phyloP scores from a whole-genome alignment of 2,797 vertebrate genomes.

The Hypotaenidia philippensis region DNA sequence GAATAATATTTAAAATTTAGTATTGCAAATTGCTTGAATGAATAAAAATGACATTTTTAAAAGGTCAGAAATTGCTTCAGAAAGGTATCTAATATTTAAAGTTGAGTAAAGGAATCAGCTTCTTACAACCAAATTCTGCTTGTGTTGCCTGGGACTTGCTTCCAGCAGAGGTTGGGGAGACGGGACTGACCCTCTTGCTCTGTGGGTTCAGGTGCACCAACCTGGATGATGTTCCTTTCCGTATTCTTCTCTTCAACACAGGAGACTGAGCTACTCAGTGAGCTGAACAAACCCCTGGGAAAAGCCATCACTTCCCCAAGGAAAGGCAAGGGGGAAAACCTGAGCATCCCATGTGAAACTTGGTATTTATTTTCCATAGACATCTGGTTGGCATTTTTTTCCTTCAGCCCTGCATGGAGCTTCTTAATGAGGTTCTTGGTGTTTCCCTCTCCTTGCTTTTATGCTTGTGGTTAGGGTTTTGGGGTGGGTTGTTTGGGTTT shows the following conservation, averaged over 20 bases:
- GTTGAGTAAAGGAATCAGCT: not conserved
- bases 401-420: not conserved
- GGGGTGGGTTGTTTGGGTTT: too few species aligned
- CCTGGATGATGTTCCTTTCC: not conserved
- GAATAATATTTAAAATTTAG: constrained; percentile 53
- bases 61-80: constrained; percentile 43
- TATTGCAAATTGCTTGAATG: constrained; percentile 26
- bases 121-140: not conserved
- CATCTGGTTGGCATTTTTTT: not conserved
- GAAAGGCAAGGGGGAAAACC: not conserved
- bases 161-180: not conserved
- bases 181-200: not conserved
- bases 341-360: fast-evolving
- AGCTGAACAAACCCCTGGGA: not conserved
- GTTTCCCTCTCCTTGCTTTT: not conserved
- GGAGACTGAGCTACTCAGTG: fast-evolving
- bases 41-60: constrained; percentile 34
- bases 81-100: constrained; percentile 13
- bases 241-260: fast-evolving
- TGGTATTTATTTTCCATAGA: not conserved
- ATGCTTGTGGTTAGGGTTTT: not conserved
- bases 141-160: not conserved
- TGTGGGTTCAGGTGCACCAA: not conserved
- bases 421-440: not conserved
- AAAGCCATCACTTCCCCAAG: not conserved